phyloP scores from a whole-genome alignment of 2,113 vertebrate genomes.

The Coturnix japonica region DNA sequence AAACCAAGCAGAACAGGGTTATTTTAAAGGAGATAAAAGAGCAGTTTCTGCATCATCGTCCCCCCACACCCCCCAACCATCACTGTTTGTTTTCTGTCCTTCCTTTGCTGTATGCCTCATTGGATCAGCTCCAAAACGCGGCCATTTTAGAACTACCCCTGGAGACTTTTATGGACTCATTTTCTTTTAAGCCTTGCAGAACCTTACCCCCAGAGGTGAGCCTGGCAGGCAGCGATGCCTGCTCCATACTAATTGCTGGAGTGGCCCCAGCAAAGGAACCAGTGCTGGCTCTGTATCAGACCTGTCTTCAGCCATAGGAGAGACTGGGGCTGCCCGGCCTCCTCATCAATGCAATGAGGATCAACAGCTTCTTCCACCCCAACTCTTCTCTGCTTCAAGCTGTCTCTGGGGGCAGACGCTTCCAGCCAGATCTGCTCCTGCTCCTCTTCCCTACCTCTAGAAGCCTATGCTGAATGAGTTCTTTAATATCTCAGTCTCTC shows the following conservation, averaged over 20 bases:
- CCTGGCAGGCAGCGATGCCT: background rate
- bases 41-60: background rate
- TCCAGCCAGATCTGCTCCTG: slow-evolving; percentile 12
- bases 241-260: slow-evolving; percentile 16
- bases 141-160: slow-evolving; percentile 50
- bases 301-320: background rate
- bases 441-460: background rate
- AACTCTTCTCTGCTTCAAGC: background rate
- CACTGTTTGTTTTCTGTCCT: background rate
- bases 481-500: slow-evolving; percentile 38
- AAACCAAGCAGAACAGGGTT: slow-evolving; percentile 54
- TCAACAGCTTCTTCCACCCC: background rate
- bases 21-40: slow-evolving; percentile 48
- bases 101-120: background rate
- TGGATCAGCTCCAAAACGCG: slow-evolving; percentile 50
- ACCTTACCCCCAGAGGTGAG: background rate
- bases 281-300: background rate
- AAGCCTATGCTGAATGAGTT: slow-evolving; percentile 18
- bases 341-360: background rate
- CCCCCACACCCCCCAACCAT: background rate
- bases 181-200: slow-evolving; percentile 10
- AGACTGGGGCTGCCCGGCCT: background rate
- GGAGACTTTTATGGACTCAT: slow-evolving; percentile 10
- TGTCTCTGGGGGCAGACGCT: slow-evolving; percentile 6
- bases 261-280: background rate